Conservation (phyloP, 2,797 vertebrate species). For the Denticeps clupeoides region DNA sequence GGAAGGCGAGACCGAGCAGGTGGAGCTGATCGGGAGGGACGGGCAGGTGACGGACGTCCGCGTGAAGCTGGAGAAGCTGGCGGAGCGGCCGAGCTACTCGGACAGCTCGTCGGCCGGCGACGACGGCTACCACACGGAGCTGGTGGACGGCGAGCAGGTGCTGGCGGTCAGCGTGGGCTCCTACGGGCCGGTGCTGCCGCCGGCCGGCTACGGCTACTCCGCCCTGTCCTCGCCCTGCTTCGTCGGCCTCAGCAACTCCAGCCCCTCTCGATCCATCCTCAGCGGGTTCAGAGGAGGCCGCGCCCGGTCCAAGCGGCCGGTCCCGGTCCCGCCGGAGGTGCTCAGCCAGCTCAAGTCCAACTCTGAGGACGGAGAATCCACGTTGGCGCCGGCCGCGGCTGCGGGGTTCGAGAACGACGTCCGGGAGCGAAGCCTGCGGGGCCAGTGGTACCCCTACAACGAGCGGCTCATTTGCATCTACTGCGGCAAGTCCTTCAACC, state of each 20-base stretch:
- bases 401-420: constrained; percentile 72
- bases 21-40: constrained; percentile 79
- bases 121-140: constrained; percentile 92
- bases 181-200: constrained; percentile 82
- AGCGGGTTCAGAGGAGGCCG: constrained; percentile 84
- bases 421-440: constrained; percentile 75
- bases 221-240: constrained; percentile 69
- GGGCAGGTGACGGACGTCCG: constrained; percentile 85
- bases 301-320: constrained; percentile 71
- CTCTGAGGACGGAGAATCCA: constrained; percentile 62
- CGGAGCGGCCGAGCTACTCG: constrained; percentile 82
- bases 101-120: constrained; percentile 95
- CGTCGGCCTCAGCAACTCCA: constrained; percentile 72
- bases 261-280: constrained; percentile 87
- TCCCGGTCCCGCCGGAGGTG: constrained; percentile 46
- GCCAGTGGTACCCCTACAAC: constrained; percentile 92
- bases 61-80: constrained; percentile 91
- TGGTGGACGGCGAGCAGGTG: constrained; percentile 95
- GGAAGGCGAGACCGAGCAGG: constrained; percentile 84
- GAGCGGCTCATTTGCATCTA: constrained; percentile 95
- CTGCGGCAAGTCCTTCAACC: constrained; percentile 98
- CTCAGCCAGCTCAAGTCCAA: constrained; percentile 45
- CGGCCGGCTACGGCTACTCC: constrained; percentile 79
- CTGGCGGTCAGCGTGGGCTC: constrained; percentile 90
- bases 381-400: constrained; percentile 45